Percentiles rank a stretch among this genome's conserved stretches.
Evolutionary conservation across 1,140 invertebrate species (phyloP).

Genomic region (Antheraea pernyi): DNA sequence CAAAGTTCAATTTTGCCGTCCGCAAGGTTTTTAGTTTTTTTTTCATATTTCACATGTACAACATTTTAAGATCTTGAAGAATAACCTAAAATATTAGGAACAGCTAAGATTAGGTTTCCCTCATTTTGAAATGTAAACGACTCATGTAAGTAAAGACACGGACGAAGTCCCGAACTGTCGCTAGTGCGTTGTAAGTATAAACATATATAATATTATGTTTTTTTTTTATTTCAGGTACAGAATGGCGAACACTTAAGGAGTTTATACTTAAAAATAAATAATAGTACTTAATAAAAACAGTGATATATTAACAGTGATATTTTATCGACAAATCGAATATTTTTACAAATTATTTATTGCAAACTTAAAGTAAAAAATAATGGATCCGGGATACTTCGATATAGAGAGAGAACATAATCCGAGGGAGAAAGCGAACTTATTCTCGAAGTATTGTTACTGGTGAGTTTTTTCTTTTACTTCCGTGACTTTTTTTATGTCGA

Average conservation of each 20-base stretch:
- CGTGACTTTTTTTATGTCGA: too few species aligned
- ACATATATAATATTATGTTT: background rate
- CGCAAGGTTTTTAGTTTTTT: too few species aligned
- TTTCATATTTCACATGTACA: too few species aligned
- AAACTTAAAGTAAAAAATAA: constrained; percentile 17
- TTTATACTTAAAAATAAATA: background rate
- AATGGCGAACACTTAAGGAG: background rate
- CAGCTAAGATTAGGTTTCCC: too few species aligned
- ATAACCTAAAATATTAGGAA: too few species aligned
- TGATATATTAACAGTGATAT: background rate
- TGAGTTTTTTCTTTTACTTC: constrained; percentile 34
- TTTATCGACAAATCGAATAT: background rate
- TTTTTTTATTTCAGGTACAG: background rate
- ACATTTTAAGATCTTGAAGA: too few species aligned
- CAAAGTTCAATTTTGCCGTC: too few species aligned
- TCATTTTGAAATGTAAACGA: too few species aligned
- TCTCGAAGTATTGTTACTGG: constrained; percentile 57
- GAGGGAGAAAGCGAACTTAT: constrained; percentile 48
- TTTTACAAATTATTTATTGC: too few species aligned
- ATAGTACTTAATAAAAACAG: background rate
- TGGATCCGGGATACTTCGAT: constrained; percentile 69
- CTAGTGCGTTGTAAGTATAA: too few species aligned
- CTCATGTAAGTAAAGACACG: too few species aligned
- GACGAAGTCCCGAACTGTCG: too few species aligned
- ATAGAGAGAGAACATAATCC: constrained; percentile 57